These are phyloP conservation scores for Polia nebulosa DNA, from an alignment of 2,888 invertebrate genomes.

Conservation along the genomic window DNA sequence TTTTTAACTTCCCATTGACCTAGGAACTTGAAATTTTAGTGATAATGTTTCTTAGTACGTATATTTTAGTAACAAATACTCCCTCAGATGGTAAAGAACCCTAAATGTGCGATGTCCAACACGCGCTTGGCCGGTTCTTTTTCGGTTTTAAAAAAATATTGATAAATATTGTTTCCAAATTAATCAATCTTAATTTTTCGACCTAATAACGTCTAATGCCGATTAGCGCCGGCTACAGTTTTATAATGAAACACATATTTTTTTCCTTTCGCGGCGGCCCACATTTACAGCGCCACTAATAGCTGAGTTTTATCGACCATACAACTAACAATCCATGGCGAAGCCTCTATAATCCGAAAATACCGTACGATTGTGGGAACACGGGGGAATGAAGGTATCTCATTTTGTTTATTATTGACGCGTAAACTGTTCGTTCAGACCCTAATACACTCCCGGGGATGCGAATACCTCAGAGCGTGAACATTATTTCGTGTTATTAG, in stretches of 20 bases:
- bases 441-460: constrained; percentile 71
- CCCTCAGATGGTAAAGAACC: too few species aligned
- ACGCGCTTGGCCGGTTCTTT: too few species aligned
- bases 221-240: constrained; percentile 10
- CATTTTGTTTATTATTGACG: constrained; percentile 72
- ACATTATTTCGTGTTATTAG: constrained; percentile 73
- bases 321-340: constrained; percentile 55
- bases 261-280: constrained; percentile 12
- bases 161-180: too few species aligned
- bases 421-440: constrained; percentile 68
- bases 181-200: too few species aligned
- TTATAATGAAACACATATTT: constrained; percentile 17
- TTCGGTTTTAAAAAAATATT: too few species aligned
- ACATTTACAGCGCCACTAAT: constrained; percentile 22
- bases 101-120: too few species aligned
- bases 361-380: constrained; percentile 44
- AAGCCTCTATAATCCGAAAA: constrained; percentile 52
- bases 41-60: too few species aligned
- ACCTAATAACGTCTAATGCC: background rate
- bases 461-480: constrained; percentile 69
- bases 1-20: too few species aligned
- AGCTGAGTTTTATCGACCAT: constrained; percentile 68
- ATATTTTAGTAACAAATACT: too few species aligned
- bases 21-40: too few species aligned
- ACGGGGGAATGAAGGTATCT: constrained; percentile 61